Percentiles rank a stretch among this genome's conserved stretches.
These are phyloP conservation scores for Piliocolobus tephrosceles DNA, from an alignment of 2,113 vertebrate genomes.

Conservation along the genomic window DNA sequence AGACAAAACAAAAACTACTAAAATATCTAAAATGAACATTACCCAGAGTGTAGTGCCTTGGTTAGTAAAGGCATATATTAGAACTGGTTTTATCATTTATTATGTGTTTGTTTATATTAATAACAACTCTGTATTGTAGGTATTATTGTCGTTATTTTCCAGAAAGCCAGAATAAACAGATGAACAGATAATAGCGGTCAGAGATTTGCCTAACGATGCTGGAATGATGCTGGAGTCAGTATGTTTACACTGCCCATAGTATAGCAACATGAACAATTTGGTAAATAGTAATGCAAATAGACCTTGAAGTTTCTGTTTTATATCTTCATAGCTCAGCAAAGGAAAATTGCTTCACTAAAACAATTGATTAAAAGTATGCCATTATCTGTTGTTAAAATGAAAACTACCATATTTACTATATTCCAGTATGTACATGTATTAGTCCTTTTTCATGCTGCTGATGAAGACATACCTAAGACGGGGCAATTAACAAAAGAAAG, in stretches of 20 bases:
- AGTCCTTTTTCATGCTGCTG: no score
- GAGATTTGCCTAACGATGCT: not conserved
- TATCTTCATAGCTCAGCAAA: not conserved
- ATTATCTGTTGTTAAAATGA: not conserved
- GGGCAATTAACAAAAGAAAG: no score
- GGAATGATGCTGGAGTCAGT: not conserved
- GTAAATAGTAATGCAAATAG: not conserved
- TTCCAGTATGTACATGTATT: not conserved
- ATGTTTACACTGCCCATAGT: not conserved
- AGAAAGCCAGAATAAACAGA: not conserved
- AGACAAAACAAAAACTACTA: not conserved
- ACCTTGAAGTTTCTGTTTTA: not conserved
- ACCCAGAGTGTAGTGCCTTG: accelerated
- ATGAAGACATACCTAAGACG: not conserved
- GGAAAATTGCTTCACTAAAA: not conserved
- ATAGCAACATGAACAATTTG: not conserved
- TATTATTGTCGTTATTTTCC: not conserved
- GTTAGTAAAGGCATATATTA: not conserved
- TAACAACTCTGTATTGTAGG: accelerated
- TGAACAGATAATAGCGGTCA: not conserved
- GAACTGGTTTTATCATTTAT: not conserved
- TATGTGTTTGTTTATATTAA: not conserved
- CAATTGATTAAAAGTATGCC: no score
- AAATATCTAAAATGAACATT: not conserved
- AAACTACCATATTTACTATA: not conserved